Percentiles rank a stretch among this genome's conserved stretches.
Evolutionary conservation across 92 coral and sea anemone genomes (phyloP).

Genomic region (Palythoa grandiflora): DNA sequence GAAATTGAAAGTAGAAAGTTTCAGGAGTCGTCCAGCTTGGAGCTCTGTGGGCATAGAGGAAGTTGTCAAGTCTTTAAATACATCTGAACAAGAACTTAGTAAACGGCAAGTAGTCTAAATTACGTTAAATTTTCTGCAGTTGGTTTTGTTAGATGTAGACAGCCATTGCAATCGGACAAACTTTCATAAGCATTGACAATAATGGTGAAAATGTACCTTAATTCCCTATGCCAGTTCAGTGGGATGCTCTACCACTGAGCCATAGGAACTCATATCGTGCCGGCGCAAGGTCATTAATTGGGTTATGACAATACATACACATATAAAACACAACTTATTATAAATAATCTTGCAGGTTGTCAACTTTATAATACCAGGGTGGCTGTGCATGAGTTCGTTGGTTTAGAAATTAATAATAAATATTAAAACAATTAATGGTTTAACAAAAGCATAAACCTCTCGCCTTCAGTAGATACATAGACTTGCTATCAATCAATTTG

Average conservation of each 20-base stretch:
- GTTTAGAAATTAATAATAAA: too few relatives aligned
- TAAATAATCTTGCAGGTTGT: too few relatives aligned
- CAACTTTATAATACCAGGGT: too few relatives aligned
- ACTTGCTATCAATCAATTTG: too few relatives aligned
- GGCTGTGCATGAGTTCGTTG: too few relatives aligned
- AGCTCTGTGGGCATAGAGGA: background rate
- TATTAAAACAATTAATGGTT: background rate
- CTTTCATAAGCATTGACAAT: background rate
- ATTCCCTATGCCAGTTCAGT: background rate
- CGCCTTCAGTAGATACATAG: background rate
- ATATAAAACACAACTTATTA: too few relatives aligned
- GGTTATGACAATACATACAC: background rate
- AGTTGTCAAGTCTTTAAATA: slow-evolving; percentile 8
- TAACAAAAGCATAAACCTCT: background rate
- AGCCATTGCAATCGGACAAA: background rate
- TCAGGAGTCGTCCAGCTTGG: slow-evolving; percentile 36
- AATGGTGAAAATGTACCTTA: background rate
- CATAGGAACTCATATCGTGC: background rate
- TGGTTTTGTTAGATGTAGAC: background rate
- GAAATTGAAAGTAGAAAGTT: slow-evolving; percentile 15
- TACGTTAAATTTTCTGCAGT: background rate
- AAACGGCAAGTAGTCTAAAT: slow-evolving; percentile 3
- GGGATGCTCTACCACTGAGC: background rate
- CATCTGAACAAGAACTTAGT: background rate
- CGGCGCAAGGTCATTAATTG: background rate